Conservation (phyloP, 2,888 invertebrate species). For the Agrochola litura region DNA sequence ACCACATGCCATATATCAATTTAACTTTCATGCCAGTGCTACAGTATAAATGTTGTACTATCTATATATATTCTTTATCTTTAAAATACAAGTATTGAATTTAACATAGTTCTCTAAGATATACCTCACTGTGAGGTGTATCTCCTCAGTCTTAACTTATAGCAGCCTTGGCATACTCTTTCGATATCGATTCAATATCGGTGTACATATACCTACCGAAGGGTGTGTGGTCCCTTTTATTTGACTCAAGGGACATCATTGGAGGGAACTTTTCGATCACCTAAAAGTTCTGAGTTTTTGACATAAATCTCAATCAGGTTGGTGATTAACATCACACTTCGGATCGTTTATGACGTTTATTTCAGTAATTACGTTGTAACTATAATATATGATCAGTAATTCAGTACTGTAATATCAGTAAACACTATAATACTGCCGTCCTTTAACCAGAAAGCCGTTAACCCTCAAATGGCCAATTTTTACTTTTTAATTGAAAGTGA, state of each 20-base stretch:
- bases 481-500: too few species aligned
- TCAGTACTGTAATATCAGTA: neutral
- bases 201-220: neutral
- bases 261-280: constrained; percentile 29
- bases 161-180: neutral
- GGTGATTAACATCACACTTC: neutral
- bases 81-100: neutral
- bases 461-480: too few species aligned
- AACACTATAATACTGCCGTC: too few species aligned
- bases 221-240: constrained; percentile 19
- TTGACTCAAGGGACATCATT: constrained; percentile 29
- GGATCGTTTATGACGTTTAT: neutral
- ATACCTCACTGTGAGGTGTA: neutral
- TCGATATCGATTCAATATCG: constrained; percentile 15
- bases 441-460: too few species aligned
- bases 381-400: neutral
- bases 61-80: too few species aligned
- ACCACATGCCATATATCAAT: neutral
- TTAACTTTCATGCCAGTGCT: neutral
- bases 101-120: neutral
- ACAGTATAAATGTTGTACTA: neutral
- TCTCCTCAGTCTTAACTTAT: neutral
- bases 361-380: neutral
- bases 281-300: constrained; percentile 9
- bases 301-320: neutral